Conservation (phyloP, 2,888 invertebrate species). For the Altica lythri region DNA sequence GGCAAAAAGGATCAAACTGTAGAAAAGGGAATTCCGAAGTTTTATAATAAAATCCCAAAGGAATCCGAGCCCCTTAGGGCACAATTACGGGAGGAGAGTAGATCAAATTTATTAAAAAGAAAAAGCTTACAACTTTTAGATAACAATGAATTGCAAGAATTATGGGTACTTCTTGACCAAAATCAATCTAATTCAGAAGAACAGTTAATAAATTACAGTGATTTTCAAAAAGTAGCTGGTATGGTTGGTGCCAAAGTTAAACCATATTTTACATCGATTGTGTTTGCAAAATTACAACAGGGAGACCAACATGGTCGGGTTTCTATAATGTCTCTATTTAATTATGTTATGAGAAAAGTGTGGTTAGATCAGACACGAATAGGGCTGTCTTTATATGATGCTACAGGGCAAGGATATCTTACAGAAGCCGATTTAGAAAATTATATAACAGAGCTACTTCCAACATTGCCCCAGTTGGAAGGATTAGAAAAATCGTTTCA, state of each 20-base stretch:
- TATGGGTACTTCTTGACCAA: slow-evolving; percentile 84
- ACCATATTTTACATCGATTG: slow-evolving; percentile 81
- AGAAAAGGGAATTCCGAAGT: slow-evolving; percentile 71
- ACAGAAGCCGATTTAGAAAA: slow-evolving; percentile 84
- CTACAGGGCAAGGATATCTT: slow-evolving; percentile 74
- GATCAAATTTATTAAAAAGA: slow-evolving; percentile 85
- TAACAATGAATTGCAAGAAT: slow-evolving; percentile 79
- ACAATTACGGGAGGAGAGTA: slow-evolving; percentile 85
- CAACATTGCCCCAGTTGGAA: slow-evolving; percentile 87
- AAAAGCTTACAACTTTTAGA: slow-evolving; percentile 83
- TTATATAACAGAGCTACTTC: slow-evolving; percentile 91
- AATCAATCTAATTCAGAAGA: slow-evolving; percentile 80
- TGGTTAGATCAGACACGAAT: slow-evolving; percentile 96
- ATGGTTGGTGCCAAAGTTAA: slow-evolving; percentile 65
- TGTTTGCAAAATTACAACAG: slow-evolving; percentile 86
- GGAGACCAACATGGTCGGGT: slow-evolving; percentile 86
- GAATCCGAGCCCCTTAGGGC: slow-evolving; percentile 77
- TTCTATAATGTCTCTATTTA: slow-evolving; percentile 87
- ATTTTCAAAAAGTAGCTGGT: slow-evolving; percentile 79
- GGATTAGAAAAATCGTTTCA: slow-evolving; percentile 92
- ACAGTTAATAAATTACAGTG: slow-evolving; percentile 82
- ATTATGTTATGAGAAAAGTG: slow-evolving; percentile 93
- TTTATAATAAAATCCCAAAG: slow-evolving; percentile 76
- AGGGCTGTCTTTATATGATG: slow-evolving; percentile 90
- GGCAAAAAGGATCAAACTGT: slow-evolving; percentile 46